Conservation (phyloP, 1,140 invertebrate species). For the Orchesella cincta region DNA sequence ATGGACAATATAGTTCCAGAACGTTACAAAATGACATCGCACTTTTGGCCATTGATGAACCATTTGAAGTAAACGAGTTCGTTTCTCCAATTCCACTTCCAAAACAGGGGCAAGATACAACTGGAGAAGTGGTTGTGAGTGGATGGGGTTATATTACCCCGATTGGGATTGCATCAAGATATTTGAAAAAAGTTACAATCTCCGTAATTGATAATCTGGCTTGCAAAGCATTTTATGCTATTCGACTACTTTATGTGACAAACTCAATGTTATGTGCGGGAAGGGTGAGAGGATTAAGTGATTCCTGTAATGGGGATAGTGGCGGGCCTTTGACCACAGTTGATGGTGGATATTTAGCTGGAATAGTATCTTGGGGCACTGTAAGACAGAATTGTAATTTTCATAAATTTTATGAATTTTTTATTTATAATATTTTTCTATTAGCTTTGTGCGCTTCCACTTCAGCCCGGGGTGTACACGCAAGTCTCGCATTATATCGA, state of each 20-base stretch:
- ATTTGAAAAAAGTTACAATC: neutral
- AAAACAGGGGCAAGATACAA: neutral
- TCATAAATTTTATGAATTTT: neutral
- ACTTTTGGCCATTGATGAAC: neutral
- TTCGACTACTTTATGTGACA: neutral
- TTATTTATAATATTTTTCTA: neutral
- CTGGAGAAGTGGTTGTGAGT: neutral
- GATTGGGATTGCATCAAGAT: neutral
- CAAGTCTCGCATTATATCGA: constrained; percentile 63
- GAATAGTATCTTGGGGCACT: neutral
- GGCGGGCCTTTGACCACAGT: neutral
- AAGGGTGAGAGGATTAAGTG: neutral
- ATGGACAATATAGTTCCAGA: neutral
- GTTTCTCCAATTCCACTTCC: constrained; percentile 3
- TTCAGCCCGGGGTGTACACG: constrained; percentile 52
- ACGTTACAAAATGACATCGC: constrained; percentile 4
- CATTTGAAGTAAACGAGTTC: neutral
- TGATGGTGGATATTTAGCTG: neutral
- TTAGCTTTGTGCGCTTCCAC: neutral
- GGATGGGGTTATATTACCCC: neutral
- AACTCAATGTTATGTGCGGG: neutral
- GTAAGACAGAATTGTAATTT: neutral
- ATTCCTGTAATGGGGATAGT: neutral
- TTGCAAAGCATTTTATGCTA: neutral
- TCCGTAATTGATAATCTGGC: neutral